Percentiles rank a stretch among this genome's conserved stretches.
These are phyloP conservation scores for Psilanteris sp. DNA, from an alignment of 1,140 invertebrate species.

Conservation along the genomic window DNA sequence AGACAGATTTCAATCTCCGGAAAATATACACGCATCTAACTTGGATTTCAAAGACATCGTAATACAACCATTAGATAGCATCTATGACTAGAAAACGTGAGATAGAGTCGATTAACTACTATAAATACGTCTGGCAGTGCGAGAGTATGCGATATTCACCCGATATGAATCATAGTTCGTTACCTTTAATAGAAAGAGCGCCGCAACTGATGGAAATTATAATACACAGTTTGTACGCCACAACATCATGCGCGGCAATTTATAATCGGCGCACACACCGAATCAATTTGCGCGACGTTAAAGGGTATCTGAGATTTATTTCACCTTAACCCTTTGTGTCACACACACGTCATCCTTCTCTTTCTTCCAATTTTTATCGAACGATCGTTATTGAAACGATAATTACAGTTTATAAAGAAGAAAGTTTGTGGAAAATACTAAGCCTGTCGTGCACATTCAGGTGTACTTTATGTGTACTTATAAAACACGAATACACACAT, in stretches of 20 bases:
- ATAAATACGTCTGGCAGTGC: constrained; percentile 47
- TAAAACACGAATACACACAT: no score
- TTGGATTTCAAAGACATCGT: constrained; percentile 58
- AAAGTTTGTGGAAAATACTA: no score
- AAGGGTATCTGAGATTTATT: constrained; percentile 54
- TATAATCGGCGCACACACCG: constrained; percentile 41
- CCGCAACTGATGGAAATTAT: constrained; percentile 44
- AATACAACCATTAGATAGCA: constrained; percentile 58
- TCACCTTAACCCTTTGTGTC: constrained; percentile 49
- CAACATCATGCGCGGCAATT: constrained; percentile 43
- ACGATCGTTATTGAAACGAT: no score
- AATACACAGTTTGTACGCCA: constrained; percentile 45
- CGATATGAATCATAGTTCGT: constrained; percentile 59
- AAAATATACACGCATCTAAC: constrained; percentile 50
- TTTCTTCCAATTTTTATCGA: no score
- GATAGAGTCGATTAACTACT: constrained; percentile 54
- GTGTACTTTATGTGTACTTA: no score
- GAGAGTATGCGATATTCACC: constrained; percentile 45
- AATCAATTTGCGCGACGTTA: constrained; percentile 51
- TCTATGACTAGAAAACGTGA: constrained; percentile 57
- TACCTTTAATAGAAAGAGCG: constrained; percentile 50
- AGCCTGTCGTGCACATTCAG: no score
- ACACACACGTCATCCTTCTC: neutral
- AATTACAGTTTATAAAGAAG: no score
- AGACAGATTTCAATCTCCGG: constrained; percentile 47